A percentile compares a stretch with the other conserved stretches of the same genome.
Evolutionary conservation across 2,113 vertebrate genomes (phyloP).

Genomic region (Gambusia holbrooki): DNA sequence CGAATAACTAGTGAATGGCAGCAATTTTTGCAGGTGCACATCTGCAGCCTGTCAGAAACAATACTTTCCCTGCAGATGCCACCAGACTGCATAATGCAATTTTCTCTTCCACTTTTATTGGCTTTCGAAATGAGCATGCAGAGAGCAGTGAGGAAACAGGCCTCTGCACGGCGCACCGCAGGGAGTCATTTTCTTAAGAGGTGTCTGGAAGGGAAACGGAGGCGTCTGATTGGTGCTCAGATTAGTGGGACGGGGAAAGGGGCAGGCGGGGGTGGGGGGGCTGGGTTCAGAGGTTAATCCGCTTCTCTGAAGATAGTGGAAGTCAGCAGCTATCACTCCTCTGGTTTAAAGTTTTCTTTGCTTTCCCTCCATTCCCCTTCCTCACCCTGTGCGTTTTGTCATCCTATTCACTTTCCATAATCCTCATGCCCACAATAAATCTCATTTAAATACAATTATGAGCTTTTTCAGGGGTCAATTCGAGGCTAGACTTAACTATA

Average conservation of each 20-base stretch:
- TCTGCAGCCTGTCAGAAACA: conserved; percentile 75
- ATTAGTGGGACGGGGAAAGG: conserved; percentile 50
- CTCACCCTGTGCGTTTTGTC: conserved; percentile 47
- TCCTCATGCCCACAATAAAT: conserved; percentile 41
- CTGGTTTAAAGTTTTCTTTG: conserved; percentile 30
- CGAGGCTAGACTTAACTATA: conserved; percentile 24
- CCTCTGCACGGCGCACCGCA: conserved; percentile 23
- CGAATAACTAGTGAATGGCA: conserved; percentile 63
- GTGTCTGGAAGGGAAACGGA: conserved; percentile 47
- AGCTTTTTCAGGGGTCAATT: conserved; percentile 39
- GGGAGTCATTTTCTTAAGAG: conserved; percentile 77
- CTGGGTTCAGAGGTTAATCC: conserved; percentile 76
- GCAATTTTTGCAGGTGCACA: conserved; percentile 70
- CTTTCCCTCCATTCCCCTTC: conserved; percentile 19
- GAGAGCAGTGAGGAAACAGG: conserved; percentile 36
- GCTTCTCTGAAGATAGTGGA: conserved; percentile 51
- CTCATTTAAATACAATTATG: conserved; percentile 51
- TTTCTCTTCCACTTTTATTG: conserved; percentile 67
- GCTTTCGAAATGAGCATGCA: conserved; percentile 62
- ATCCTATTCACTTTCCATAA: conserved; percentile 46
- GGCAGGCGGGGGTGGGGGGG: conserved; percentile 11
- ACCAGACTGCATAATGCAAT: conserved; percentile 74
- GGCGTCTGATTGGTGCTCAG: conserved; percentile 66
- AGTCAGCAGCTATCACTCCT: conserved; percentile 59
- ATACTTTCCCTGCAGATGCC: conserved; percentile 60